phyloP scores from a whole-genome alignment of 2,888 invertebrate genomes.

The Carpatolechia fugitivella region DNA sequence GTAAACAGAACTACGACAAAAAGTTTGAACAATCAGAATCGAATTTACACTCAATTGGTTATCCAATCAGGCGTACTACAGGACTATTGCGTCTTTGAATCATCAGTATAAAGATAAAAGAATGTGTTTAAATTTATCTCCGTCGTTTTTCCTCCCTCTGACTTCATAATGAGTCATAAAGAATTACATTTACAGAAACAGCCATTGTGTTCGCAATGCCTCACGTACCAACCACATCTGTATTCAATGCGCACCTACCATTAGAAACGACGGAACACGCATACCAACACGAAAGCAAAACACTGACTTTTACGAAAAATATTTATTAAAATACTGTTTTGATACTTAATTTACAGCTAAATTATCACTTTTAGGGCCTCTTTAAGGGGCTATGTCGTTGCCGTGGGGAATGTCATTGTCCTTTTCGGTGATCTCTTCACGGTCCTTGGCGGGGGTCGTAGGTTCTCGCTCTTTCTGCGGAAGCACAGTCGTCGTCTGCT shows the following conservation, averaged over 20 bases:
- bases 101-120: not conserved
- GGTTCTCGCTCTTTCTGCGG: slow-evolving; percentile 42
- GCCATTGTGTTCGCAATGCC: slow-evolving; percentile 13
- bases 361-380: slow-evolving; percentile 52
- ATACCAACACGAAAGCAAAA: slow-evolving; percentile 38
- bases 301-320: slow-evolving; percentile 53
- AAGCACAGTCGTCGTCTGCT: not conserved
- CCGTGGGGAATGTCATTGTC: slow-evolving; percentile 64
- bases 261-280: slow-evolving; percentile 14
- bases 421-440: slow-evolving; percentile 53
- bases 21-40: slow-evolving; percentile 2
- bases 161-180: slow-evolving; percentile 6
- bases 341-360: slow-evolving; percentile 54
- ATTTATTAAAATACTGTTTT: slow-evolving; percentile 72
- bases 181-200: slow-evolving; percentile 1
- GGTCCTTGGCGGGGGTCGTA: slow-evolving; percentile 48
- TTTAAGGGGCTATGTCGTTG: slow-evolving; percentile 48
- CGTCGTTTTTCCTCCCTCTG: slow-evolving; percentile 1
- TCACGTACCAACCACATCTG: slow-evolving; percentile 10
- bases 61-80: not conserved
- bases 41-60: slow-evolving; percentile 7
- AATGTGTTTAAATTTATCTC: slow-evolving; percentile 2
- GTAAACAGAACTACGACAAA: not conserved
- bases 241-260: slow-evolving; percentile 17
- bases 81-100: slow-evolving; percentile 3